Evolutionary conservation across 1,140 invertebrate species (phyloP).

Genomic region (Brachystomella parvula): DNA sequence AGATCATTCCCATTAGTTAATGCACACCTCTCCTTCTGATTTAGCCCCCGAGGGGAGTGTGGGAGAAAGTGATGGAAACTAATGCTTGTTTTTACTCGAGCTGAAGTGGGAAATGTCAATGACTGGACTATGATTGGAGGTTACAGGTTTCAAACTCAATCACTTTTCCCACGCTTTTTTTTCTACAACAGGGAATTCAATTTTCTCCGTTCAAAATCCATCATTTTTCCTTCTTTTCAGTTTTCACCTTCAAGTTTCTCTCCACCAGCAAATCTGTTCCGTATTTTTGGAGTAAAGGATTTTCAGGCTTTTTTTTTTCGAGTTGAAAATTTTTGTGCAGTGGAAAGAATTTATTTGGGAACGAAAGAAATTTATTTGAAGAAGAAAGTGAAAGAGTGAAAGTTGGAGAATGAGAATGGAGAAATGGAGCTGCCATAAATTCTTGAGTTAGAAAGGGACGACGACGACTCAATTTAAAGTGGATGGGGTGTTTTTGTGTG

Average conservation of each 20-base stretch:
- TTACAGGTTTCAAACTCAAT: constrained; percentile 31
- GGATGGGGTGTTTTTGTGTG: constrained; percentile 27
- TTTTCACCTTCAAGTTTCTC: neutral
- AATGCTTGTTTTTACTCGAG: neutral
- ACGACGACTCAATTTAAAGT: constrained; percentile 30
- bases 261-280: neutral
- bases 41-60: neutral
- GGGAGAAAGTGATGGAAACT: neutral
- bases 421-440: no score
- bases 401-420: no score
- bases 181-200: neutral
- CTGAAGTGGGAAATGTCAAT: constrained; percentile 21
- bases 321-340: no score
- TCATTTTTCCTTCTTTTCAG: neutral
- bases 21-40: neutral
- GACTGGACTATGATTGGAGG: constrained; percentile 28
- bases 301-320: neutral
- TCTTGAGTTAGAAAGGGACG: constrained; percentile 14
- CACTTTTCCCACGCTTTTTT: constrained; percentile 29
- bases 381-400: no score
- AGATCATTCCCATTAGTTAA: neutral
- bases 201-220: neutral
- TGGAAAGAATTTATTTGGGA: neutral
- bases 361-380: no score
- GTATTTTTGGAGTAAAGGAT: neutral